These are phyloP conservation scores for Odontothrips loti DNA, from an alignment of 2,888 invertebrate species.

Conservation along the genomic window DNA sequence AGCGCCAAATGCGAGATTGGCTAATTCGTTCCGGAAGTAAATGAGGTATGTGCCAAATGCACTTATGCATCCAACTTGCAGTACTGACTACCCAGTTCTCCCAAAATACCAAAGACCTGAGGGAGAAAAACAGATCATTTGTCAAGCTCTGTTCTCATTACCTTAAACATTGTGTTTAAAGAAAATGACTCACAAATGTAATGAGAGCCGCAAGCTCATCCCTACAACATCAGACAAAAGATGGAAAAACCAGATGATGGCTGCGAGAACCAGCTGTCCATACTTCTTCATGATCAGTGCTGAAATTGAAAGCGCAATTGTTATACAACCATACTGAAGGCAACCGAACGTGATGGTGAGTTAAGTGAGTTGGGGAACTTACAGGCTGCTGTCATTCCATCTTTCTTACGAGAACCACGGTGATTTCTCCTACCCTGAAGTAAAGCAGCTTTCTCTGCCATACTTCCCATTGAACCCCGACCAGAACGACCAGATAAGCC, in stretches of 20 bases:
- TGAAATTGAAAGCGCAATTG: slow-evolving; percentile 38
- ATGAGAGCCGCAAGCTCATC: slow-evolving; percentile 67
- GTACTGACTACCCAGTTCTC: slow-evolving; percentile 49
- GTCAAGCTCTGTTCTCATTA: neutral
- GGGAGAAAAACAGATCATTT: slow-evolving; percentile 35
- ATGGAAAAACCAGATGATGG: slow-evolving; percentile 69
- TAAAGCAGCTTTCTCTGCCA: slow-evolving; percentile 9
- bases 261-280: slow-evolving; percentile 54
- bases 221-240: slow-evolving; percentile 74
- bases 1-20: slow-evolving; percentile 28
- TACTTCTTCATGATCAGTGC: slow-evolving; percentile 47
- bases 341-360: slow-evolving; percentile 15
- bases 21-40: slow-evolving; percentile 27
- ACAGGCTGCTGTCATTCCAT: slow-evolving; percentile 28
- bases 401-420: neutral
- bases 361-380: slow-evolving; percentile 35
- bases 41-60: slow-evolving; percentile 44
- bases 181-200: slow-evolving; percentile 62
- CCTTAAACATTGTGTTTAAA: neutral
- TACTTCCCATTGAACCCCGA: neutral
- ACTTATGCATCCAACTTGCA: slow-evolving; percentile 50
- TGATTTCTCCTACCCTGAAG: slow-evolving; percentile 1
- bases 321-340: neutral
- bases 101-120: slow-evolving; percentile 41
- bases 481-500: neutral